These are phyloP conservation scores for Ptilonorhynchus violaceus DNA, from an alignment of 2,113 vertebrate genomes.

Conservation along the genomic window DNA sequence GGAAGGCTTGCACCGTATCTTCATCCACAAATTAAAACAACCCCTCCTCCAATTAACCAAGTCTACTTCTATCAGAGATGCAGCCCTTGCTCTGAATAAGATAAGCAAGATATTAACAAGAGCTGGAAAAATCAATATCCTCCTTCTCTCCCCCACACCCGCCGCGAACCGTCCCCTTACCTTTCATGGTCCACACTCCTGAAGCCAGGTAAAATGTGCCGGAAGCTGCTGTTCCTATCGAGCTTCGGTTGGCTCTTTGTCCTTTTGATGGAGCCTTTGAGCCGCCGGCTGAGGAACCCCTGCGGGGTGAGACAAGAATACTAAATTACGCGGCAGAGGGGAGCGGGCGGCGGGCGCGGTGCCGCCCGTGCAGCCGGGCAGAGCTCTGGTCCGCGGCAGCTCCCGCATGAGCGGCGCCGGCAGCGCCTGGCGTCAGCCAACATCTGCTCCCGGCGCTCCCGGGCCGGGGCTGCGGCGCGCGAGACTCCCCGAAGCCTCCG, in stretches of 20 bases:
- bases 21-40: not conserved
- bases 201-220: constrained; percentile 95
- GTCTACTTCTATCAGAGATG: not conserved
- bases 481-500: constrained; percentile 80
- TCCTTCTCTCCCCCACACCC: not conserved
- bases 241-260: constrained; percentile 99
- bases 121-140: not conserved
- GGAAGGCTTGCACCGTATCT: not conserved
- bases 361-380: not conserved
- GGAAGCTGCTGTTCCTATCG: constrained; percentile 98
- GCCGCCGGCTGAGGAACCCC: constrained; percentile 89
- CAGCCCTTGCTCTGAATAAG: not conserved
- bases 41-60: not conserved
- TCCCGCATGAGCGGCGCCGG: not conserved
- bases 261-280: constrained; percentile 98
- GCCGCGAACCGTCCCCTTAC: constrained; percentile 57
- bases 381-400: not conserved
- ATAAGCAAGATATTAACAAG: not conserved
- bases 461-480: constrained; percentile 64
- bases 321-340: not conserved
- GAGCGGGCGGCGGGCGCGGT: not conserved
- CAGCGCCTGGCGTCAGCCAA: constrained; percentile 45
- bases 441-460: constrained; percentile 68
- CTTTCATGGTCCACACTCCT: constrained; percentile 94
- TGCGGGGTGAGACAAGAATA: constrained; percentile 76